These are phyloP conservation scores for Ganaspis sp. DNA, from an alignment of 1,140 invertebrate genomes.

Conservation along the genomic window DNA sequence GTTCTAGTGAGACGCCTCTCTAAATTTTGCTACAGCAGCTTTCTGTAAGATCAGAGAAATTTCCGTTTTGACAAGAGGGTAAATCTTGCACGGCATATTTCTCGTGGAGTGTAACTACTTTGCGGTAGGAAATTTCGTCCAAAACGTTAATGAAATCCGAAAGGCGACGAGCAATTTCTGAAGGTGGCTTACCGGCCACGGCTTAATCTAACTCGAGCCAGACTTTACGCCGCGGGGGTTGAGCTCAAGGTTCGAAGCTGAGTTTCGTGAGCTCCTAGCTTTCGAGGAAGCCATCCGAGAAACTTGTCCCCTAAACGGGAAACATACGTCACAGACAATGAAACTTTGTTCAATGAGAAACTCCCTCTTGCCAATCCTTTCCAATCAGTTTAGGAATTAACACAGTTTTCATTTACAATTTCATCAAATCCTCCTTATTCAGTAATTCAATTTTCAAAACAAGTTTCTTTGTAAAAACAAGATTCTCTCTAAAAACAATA, in stretches of 20 bases:
- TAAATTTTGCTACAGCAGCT: background rate
- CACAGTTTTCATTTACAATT: background rate
- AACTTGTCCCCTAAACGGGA: slow-evolving; percentile 69
- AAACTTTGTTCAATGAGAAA: slow-evolving; percentile 71
- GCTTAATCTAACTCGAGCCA: slow-evolving; percentile 72
- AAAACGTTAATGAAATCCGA: slow-evolving; percentile 74
- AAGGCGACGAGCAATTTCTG: slow-evolving; percentile 72
- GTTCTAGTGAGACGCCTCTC: background rate
- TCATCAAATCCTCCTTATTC: background rate
- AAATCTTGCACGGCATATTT: slow-evolving; percentile 49
- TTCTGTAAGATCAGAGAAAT: background rate
- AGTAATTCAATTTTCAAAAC: too few species aligned
- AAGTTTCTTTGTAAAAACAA: too few species aligned
- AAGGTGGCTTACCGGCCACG: slow-evolving; percentile 72
- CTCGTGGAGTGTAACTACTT: slow-evolving; percentile 56
- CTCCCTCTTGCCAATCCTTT: slow-evolving; percentile 59
- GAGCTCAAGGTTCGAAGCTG: slow-evolving; percentile 48
- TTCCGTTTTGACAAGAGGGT: slow-evolving; percentile 25
- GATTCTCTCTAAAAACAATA: too few species aligned
- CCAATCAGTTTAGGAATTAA: slow-evolving; percentile 24
- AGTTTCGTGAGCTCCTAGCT: slow-evolving; percentile 64
- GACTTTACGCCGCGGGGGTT: slow-evolving; percentile 68
- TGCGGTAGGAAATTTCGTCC: slow-evolving; percentile 65
- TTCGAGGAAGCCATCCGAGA: slow-evolving; percentile 64
- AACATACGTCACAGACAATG: slow-evolving; percentile 72